These are phyloP conservation scores for Dugesia japonica DNA, from an alignment of 2,888 invertebrate genomes.

Conservation along the genomic window DNA sequence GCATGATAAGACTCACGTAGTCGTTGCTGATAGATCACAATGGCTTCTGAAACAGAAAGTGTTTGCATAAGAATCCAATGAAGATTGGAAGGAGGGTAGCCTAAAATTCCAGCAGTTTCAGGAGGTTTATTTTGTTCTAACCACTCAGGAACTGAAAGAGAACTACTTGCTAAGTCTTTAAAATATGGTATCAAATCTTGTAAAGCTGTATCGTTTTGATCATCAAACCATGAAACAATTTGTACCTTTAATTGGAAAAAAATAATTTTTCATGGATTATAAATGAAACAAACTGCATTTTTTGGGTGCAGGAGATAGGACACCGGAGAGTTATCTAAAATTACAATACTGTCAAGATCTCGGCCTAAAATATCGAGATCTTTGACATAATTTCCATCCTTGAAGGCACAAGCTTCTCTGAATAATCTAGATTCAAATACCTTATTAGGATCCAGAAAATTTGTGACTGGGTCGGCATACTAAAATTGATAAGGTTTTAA, in stretches of 20 bases:
- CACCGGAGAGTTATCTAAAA: constrained; percentile 97
- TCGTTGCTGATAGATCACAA: constrained; percentile 4
- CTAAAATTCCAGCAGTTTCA: not conserved
- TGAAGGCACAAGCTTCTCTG: constrained; percentile 98
- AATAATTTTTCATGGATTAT: not conserved
- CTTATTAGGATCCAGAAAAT: constrained; percentile 88
- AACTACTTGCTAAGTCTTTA: constrained; percentile 64
- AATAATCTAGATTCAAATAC: constrained; percentile 78
- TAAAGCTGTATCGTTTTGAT: constrained; percentile 86
- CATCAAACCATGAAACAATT: constrained; percentile 98
- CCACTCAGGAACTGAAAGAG: not conserved
- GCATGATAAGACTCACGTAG: not conserved
- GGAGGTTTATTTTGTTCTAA: constrained; percentile 8
- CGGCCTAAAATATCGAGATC: constrained; percentile 91
- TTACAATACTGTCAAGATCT: constrained; percentile 83
- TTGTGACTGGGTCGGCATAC: constrained; percentile 98
- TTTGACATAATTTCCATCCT: constrained; percentile 97
- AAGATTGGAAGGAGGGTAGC: not conserved
- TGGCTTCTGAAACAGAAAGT: not conserved
- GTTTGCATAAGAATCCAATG: constrained; percentile 14
- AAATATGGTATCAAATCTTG: constrained; percentile 91
- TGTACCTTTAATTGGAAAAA: constrained; percentile 61
- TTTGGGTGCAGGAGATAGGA: constrained; percentile 99
- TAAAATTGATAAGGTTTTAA: constrained; percentile 42
- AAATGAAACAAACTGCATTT: constrained; percentile 66